phyloP scores from a whole-genome alignment of 2,888 invertebrate genomes.

The Amorpha juglandis region DNA sequence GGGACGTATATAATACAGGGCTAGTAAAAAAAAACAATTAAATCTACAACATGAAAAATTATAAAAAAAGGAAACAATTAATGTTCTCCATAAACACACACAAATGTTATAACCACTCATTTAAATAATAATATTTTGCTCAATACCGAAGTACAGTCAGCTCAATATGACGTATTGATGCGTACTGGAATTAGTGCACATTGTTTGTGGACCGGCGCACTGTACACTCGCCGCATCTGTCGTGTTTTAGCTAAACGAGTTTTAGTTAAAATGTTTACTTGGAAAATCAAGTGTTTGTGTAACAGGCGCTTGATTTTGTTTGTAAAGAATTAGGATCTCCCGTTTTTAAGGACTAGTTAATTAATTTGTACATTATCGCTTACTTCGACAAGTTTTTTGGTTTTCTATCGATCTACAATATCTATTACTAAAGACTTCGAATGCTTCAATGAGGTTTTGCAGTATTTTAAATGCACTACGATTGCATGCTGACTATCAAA shows the following conservation, averaged over 20 bases:
- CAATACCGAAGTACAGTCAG: constrained; percentile 54
- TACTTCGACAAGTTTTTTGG: not conserved
- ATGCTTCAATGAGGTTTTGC: too few relatives aligned
- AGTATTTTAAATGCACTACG: too few relatives aligned
- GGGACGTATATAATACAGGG: too few relatives aligned
- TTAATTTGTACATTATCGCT: not conserved
- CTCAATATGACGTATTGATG: constrained; percentile 69
- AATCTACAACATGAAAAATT: not conserved
- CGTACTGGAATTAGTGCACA: constrained; percentile 69
- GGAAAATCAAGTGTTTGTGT: constrained; percentile 46
- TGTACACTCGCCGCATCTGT: constrained; percentile 70
- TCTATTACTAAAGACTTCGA: too few relatives aligned
- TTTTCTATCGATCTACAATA: too few relatives aligned
- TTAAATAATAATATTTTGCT: constrained; percentile 64
- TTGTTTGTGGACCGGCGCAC: constrained; percentile 63
- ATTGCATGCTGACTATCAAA: too few relatives aligned
- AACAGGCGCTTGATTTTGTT: constrained; percentile 16
- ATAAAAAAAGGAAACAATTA: not conserved
- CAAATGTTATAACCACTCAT: constrained; percentile 38
- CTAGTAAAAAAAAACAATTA: too few relatives aligned
- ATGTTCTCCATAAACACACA: constrained; percentile 32
- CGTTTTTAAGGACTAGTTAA: not conserved
- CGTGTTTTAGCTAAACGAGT: constrained; percentile 54
- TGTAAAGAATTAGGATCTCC: constrained; percentile 11
- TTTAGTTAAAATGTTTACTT: constrained; percentile 55